These are phyloP conservation scores for Phymanthus crucifer DNA, from an alignment of 92 coral and sea anemone species.

Conservation along the genomic window DNA sequence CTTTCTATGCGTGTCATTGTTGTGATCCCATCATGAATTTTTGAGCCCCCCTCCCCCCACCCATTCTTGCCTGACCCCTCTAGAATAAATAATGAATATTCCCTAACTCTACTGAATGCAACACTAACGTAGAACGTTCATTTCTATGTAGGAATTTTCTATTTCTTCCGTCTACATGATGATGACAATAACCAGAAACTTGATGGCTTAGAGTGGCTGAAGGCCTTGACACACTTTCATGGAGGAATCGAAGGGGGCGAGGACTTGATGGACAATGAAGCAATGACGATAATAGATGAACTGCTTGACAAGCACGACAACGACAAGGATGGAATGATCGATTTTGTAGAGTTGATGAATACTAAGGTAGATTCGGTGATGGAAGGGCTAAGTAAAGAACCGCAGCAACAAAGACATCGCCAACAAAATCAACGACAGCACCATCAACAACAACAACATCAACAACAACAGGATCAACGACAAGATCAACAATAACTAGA, in stretches of 20 bases:
- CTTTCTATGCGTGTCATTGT: too few relatives aligned
- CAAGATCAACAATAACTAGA: background rate
- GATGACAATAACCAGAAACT: slow-evolving; percentile 88
- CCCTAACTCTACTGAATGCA: too few relatives aligned
- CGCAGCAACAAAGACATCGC: slow-evolving; percentile 27
- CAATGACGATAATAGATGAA: slow-evolving; percentile 81
- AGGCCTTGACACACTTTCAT: slow-evolving; percentile 84
- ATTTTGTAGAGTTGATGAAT: slow-evolving; percentile 91
- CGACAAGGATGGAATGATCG: slow-evolving; percentile 84
- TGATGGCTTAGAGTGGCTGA: slow-evolving; percentile 90
- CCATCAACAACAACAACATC: slow-evolving; percentile 24
- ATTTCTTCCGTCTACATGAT: slow-evolving; percentile 93
- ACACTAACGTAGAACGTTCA: background rate
- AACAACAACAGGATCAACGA: slow-evolving; percentile 14
- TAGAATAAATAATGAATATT: background rate
- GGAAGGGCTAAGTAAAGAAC: slow-evolving; percentile 72
- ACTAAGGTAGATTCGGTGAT: slow-evolving; percentile 73
- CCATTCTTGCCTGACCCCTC: too few relatives aligned
- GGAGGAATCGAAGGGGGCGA: slow-evolving; percentile 53
- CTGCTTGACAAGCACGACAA: slow-evolving; percentile 85
- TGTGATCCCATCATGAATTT: too few relatives aligned
- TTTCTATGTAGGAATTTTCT: slow-evolving; percentile 74
- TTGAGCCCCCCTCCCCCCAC: too few relatives aligned
- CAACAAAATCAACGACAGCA: slow-evolving; percentile 24
- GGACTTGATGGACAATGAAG: slow-evolving; percentile 79